Conservation (phyloP, 2,113 vertebrate genomes). For the Hyla sarda region DNA sequence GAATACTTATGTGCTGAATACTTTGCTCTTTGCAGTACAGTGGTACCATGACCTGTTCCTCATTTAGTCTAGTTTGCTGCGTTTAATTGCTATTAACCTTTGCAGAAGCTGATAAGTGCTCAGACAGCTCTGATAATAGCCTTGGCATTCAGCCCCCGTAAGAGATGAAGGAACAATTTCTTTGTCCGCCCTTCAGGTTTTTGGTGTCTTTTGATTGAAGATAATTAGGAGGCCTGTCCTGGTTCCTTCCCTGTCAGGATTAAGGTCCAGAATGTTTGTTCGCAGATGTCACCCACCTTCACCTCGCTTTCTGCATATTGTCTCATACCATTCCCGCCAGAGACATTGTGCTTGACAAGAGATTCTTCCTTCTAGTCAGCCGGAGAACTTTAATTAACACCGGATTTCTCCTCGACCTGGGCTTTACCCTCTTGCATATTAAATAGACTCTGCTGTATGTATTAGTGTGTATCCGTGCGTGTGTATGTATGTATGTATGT, state of each 20-base stretch:
- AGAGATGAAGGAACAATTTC: conserved; percentile 80
- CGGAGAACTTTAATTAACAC: conserved; percentile 82
- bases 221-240: conserved; percentile 84
- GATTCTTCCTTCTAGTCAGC: conserved; percentile 71
- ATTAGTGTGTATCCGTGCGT: conserved; percentile 44
- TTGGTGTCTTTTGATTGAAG: conserved; percentile 73
- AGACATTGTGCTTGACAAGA: conserved; percentile 74
- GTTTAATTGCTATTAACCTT: conserved; percentile 91
- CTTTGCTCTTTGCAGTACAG: conserved; percentile 79
- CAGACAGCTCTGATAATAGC: conserved; percentile 84
- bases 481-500: no score
- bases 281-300: conserved; percentile 72
- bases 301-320: conserved; percentile 77
- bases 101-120: conserved; percentile 83
- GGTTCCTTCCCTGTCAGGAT: conserved; percentile 73
- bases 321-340: conserved; percentile 73
- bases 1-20: conserved; percentile 70
- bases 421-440: conserved; percentile 78
- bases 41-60: conserved; percentile 83
- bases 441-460: conserved; percentile 69
- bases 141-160: conserved; percentile 76
- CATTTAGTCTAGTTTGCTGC: conserved; percentile 84
- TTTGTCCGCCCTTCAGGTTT: conserved; percentile 77
- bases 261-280: conserved; percentile 69
- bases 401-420: conserved; percentile 76